phyloP scores from a whole-genome alignment of 2,888 invertebrate genomes.

The Cryptocephalus moraei region DNA sequence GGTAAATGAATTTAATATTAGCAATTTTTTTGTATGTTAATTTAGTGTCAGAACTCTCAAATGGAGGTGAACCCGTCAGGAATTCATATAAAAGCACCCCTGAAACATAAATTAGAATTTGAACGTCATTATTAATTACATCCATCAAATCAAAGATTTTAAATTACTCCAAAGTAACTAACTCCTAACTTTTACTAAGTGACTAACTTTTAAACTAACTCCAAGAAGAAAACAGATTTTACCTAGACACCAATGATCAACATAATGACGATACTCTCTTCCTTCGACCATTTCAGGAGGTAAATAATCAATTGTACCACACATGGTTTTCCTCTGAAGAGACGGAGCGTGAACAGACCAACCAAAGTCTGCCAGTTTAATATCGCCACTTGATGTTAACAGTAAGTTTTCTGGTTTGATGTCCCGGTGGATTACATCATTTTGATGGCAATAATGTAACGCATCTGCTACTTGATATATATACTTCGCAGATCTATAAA shows the following conservation, averaged over 20 bases:
- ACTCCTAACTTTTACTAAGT: too few species aligned
- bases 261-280: not conserved
- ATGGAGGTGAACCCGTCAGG: not conserved
- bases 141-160: too few species aligned
- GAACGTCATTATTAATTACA: too few species aligned
- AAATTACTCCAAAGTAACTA: too few species aligned
- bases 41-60: too few species aligned
- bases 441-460: not conserved
- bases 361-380: not conserved
- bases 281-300: not conserved
- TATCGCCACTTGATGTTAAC: not conserved
- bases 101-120: too few species aligned
- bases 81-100: not conserved
- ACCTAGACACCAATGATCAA: not conserved
- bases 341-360: not conserved
- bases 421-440: not conserved
- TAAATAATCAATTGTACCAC: not conserved
- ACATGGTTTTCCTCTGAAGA: not conserved
- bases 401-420: too few species aligned
- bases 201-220: too few species aligned
- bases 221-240: too few species aligned
- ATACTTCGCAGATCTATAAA: not conserved
- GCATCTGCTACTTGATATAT: not conserved
- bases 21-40: slow-evolving; percentile 60
- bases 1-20: slow-evolving; percentile 54